A percentile compares a stretch with the other conserved stretches of the same genome.
Conservation (phyloP, 2,113 vertebrate genomes). For the Panthera tigris region DNA sequence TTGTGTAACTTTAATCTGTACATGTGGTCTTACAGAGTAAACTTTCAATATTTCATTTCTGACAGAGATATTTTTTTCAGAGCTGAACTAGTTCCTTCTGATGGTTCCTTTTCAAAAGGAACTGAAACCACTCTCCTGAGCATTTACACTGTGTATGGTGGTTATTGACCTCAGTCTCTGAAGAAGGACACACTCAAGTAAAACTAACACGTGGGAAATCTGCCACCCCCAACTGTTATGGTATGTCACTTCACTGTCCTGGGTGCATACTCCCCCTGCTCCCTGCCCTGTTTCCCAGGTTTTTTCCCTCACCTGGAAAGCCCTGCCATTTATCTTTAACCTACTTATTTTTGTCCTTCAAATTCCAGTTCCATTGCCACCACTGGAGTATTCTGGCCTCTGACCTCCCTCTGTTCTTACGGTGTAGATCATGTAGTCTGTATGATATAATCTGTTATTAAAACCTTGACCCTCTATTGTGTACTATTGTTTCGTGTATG, state of each 20-base stretch:
- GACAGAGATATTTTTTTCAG: background rate
- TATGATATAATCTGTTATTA: background rate
- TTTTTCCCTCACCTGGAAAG: background rate
- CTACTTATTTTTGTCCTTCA: slow-evolving; percentile 3
- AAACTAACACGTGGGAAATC: background rate
- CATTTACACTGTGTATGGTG: background rate
- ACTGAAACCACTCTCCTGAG: background rate
- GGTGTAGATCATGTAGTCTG: background rate
- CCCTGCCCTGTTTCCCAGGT: background rate
- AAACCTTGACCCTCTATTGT: background rate
- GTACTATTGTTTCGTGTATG: background rate
- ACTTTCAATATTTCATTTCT: slow-evolving; percentile 27
- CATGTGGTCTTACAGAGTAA: background rate
- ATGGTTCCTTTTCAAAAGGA: background rate
- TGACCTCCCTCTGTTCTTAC: background rate
- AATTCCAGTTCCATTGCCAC: background rate
- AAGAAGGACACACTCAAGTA: background rate
- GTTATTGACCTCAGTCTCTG: background rate
- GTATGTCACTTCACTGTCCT: background rate
- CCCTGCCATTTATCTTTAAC: background rate
- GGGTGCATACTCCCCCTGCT: no score
- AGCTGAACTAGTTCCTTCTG: background rate
- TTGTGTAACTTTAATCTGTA: background rate
- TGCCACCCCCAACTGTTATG: no score
- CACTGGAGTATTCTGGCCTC: background rate